These are phyloP conservation scores for Champsocephalus gunnari DNA, from an alignment of 2,797 vertebrate species.

Conservation along the genomic window DNA sequence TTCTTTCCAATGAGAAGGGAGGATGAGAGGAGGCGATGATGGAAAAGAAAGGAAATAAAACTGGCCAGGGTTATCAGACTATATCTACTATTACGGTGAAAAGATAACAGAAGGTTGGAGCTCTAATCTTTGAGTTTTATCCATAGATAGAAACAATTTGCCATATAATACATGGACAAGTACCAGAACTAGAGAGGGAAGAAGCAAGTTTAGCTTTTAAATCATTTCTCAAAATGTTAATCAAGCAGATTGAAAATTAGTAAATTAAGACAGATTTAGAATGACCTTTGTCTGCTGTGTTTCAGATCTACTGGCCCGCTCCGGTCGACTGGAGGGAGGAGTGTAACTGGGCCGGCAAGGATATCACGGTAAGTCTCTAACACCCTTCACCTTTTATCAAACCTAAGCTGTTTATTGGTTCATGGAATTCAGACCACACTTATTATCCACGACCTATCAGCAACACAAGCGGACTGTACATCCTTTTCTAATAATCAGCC, in stretches of 20 bases:
- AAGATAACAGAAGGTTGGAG: no score
- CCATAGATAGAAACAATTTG: no score
- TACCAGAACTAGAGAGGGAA: no score
- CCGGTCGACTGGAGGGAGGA: conserved; percentile 98
- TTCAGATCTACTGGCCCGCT: conserved; percentile 95
- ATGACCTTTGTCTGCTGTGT: conserved; percentile 32
- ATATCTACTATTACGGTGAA: no score
- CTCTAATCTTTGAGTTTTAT: no score
- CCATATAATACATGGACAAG: no score
- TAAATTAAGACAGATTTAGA: not conserved
- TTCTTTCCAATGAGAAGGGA: conserved; percentile 7
- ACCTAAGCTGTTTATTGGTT: not conserved
- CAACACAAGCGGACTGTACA: not conserved
- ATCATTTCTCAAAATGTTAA: not conserved
- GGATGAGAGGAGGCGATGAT: not conserved
- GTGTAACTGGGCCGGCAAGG: conserved; percentile 98
- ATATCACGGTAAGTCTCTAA: conserved; percentile 92
- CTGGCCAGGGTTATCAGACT: no score
- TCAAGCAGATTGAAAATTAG: not conserved
- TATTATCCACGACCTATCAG: not conserved
- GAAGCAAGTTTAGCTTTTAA: no score
- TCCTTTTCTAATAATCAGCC: not conserved
- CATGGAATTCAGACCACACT: not conserved
- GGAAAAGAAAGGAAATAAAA: no score
- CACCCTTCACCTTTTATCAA: not conserved